A percentile compares a stretch with the other conserved stretches of the same genome.
phyloP scores from a whole-genome alignment of 53 echinoderm and acorn worm species.

The Holothuria leucospilota region DNA sequence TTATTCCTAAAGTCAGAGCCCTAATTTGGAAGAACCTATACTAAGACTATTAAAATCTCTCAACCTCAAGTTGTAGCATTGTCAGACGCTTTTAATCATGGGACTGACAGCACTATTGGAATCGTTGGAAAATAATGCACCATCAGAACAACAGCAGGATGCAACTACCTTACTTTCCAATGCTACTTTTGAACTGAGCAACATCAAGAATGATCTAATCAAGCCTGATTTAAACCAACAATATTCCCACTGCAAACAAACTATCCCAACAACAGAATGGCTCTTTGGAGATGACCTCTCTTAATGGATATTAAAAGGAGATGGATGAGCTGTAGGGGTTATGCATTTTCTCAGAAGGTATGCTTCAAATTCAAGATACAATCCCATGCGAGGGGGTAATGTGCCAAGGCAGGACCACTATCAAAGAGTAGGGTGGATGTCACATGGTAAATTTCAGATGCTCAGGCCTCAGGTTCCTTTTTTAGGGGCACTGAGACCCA shows the following conservation, averaged over 20 bases:
- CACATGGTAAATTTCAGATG: background rate
- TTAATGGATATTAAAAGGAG: slow-evolving; percentile 56
- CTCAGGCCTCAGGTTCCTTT: slow-evolving; percentile 2
- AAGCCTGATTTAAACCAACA: slow-evolving; percentile 53
- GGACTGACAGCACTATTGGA: background rate
- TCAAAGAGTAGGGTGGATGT: slow-evolving; percentile 15
- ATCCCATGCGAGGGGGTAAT: background rate
- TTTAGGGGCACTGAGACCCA: slow-evolving; percentile 14
- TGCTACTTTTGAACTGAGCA: background rate
- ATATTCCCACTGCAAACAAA: slow-evolving; percentile 29
- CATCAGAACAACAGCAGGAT: slow-evolving; percentile 29
- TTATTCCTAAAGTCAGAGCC: slow-evolving; percentile 7
- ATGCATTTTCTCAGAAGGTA: background rate
- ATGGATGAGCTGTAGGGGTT: slow-evolving; percentile 21
- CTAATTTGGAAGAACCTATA: slow-evolving; percentile 12
- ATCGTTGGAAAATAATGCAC: background rate
- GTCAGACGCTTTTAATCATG: background rate
- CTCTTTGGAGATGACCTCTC: slow-evolving; percentile 55
- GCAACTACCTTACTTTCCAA: background rate
- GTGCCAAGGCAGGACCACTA: slow-evolving; percentile 4
- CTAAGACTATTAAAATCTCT: slow-evolving; percentile 3
- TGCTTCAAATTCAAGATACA: slow-evolving; percentile 19
- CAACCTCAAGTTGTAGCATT: background rate
- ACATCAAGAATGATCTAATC: background rate
- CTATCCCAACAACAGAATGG: slow-evolving; percentile 35